Conservation (phyloP, 2,888 invertebrate species). For the Coelinius sp. region DNA sequence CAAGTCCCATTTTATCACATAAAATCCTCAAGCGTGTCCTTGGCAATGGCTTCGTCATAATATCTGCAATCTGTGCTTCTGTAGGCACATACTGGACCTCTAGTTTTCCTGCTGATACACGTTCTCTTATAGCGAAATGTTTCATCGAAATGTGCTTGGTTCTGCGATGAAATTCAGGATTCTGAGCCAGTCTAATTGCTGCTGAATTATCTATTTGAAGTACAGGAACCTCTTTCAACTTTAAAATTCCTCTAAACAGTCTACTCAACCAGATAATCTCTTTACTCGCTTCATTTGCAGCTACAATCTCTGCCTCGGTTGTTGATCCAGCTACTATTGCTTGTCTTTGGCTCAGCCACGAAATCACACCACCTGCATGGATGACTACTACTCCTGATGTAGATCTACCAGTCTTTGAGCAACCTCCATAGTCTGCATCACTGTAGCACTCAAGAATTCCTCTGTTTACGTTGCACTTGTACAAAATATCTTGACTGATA, state of each 20-base stretch:
- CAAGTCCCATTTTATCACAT: conserved; percentile 39
- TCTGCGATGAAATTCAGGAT: conserved; percentile 57
- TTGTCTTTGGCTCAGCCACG: conserved; percentile 48
- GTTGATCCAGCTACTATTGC: conserved; percentile 51
- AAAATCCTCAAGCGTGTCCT: conserved; percentile 40
- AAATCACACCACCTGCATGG: conserved; percentile 52
- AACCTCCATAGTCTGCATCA: conserved; percentile 63
- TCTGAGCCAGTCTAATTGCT: conserved; percentile 55
- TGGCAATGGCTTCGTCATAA: conserved; percentile 53
- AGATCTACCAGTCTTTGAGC: conserved; percentile 54
- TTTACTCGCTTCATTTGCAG: conserved; percentile 56
- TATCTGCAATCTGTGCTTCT: conserved; percentile 53
- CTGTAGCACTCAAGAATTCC: conserved; percentile 22
- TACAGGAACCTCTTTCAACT: conserved; percentile 48
- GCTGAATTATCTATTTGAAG: conserved; percentile 56
- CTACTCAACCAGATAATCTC: conserved; percentile 57
- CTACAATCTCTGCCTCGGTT: conserved; percentile 57
- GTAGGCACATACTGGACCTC: conserved; percentile 50
- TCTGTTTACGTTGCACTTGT: conserved; percentile 4
- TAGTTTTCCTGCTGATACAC: conserved; percentile 47
- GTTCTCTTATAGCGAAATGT: conserved; percentile 56
- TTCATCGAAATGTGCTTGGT: conserved; percentile 56
- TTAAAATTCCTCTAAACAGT: conserved; percentile 52
- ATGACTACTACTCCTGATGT: conserved; percentile 52
- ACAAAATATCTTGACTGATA: conserved; percentile 49